Conservation (phyloP, 2,888 invertebrate genomes). For the Trachelus troglodyta region DNA sequence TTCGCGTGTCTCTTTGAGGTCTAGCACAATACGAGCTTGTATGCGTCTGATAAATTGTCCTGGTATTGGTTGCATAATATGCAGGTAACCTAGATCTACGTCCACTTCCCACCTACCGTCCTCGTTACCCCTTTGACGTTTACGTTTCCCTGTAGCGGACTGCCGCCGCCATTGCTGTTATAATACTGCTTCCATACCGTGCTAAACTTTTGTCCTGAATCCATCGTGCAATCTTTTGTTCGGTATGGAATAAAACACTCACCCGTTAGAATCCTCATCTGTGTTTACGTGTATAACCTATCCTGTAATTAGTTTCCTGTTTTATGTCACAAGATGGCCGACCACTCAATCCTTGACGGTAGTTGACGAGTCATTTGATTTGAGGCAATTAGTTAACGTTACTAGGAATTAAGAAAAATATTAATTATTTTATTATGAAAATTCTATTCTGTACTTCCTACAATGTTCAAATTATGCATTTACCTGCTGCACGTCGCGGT, state of each 20-base stretch:
- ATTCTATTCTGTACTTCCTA: background rate
- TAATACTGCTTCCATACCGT: conserved; percentile 10
- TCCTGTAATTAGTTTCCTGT: background rate
- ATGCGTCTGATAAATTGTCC: conserved; percentile 29
- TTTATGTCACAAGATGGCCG: background rate
- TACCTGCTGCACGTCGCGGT: no score
- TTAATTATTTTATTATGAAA: background rate
- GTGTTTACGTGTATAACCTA: background rate
- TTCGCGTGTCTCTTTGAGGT: background rate
- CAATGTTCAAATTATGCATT: no score
- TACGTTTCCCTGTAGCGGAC: background rate
- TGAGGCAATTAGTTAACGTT: background rate
- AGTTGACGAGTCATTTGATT: background rate
- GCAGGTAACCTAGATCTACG: conserved; percentile 57
- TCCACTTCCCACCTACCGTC: conserved; percentile 45
- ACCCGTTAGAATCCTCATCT: background rate
- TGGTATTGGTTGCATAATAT: conserved; percentile 57
- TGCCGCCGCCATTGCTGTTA: conserved; percentile 14
- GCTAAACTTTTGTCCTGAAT: background rate
- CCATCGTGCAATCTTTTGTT: background rate
- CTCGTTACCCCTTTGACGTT: conserved; percentile 52
- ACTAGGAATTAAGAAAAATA: background rate
- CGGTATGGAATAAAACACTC: background rate
- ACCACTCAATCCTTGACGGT: background rate
- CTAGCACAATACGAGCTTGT: background rate